Base-by-base conservation (phyloP, 2,797 vertebrate genomes). In the Diplodus puntazzo region DNA sequence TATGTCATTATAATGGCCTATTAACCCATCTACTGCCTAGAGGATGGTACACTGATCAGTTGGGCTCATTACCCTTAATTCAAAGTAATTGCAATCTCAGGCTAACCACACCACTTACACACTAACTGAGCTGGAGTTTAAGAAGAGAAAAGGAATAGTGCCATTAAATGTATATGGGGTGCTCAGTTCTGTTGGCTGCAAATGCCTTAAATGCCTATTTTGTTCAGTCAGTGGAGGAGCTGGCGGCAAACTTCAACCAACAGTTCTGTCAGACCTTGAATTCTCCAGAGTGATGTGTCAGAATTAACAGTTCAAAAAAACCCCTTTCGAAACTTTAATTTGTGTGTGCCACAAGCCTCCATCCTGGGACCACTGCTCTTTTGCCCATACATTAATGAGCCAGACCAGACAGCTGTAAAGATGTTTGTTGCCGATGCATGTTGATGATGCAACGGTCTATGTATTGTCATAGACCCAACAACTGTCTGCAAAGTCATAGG, bases 1-100 rank as follows among this genome's bases (percentile, higher is more conserved):
- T 43, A 73, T 81, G 21, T 72, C n/a, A 58, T 73, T 67, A 85
- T 55, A 50, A 90, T 91, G 89, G 75, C 62, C 5, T 14, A 0
- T 30, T 30, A 30, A 30, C 30, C 5, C 3, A 30, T 30, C 30
- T 30, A 30, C 4, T 30, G 30, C 30, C 30, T 30, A 30, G 30
- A 30, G 30, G 30, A 30, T 4, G 30, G 30, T 30, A 30, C 3
- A 30, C 30, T 30, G 30, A 30, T 30, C 30, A 30, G 30, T 5
- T 30, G 4, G 30, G 30, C 30, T 30, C 30, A 30, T 30, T 30
- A 30, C 30, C 30, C 30, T 4, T 30, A 30, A 30, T 30, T 4
- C 4, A 3, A 30, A 30, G 30, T 30, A 30, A 30, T 5, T 30
- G 5, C 30, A 30, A 30, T 30, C 3, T 30, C 4, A 5, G 30